These are phyloP conservation scores for Cyclargus thomasi DNA, from an alignment of 1,140 invertebrate genomes.

Conservation along the genomic window DNA sequence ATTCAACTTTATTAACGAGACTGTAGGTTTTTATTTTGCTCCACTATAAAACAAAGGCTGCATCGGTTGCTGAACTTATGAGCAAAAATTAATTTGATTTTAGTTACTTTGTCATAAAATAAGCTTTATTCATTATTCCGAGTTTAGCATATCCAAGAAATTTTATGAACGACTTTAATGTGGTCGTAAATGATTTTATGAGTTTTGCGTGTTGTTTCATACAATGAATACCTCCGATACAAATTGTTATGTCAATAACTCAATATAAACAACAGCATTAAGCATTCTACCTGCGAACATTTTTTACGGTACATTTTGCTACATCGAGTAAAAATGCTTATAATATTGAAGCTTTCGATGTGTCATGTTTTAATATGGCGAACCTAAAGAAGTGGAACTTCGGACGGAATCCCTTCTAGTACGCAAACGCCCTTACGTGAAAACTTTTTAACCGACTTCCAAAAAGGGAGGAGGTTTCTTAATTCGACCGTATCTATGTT, in stretches of 20 bases:
- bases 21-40: no score
- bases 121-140: neutral
- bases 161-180: conserved; percentile 1
- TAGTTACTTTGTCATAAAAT: neutral
- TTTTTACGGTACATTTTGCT: neutral
- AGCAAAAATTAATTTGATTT: neutral
- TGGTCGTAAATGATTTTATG: neutral
- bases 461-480: no score
- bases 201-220: neutral
- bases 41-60: no score
- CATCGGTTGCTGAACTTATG: no score
- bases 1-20: no score
- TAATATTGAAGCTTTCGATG: no score
- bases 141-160: neutral
- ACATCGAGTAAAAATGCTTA: neutral
- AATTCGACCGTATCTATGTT: no score
- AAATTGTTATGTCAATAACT: neutral
- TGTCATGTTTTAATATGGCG: no score
- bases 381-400: no score
- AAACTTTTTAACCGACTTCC: no score
- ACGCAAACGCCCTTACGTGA: no score
- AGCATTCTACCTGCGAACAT: neutral
- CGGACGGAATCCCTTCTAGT: no score
- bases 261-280: neutral
- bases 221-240: neutral